phyloP scores from a whole-genome alignment of 2,797 vertebrate species.

The Zenarchopterus dispar region DNA sequence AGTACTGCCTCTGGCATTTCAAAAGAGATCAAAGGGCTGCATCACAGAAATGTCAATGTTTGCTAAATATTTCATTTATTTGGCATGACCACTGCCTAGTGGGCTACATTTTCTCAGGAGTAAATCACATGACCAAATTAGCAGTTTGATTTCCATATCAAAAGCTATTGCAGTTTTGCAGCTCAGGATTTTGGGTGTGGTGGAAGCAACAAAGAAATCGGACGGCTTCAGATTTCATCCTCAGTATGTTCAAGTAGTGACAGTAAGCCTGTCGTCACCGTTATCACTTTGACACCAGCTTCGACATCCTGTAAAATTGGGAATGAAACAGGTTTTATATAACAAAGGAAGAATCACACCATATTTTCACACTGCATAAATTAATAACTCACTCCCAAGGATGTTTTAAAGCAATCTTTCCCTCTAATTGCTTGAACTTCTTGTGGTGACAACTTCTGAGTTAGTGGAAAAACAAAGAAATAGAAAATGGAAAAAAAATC shows the following conservation, averaged over 20 bases:
- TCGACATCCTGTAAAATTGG: slow-evolving; percentile 34
- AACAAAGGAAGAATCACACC: slow-evolving; percentile 9
- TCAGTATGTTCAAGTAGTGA: slow-evolving; percentile 4
- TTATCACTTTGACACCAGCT: slow-evolving; percentile 16
- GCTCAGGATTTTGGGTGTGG: slow-evolving; percentile 18
- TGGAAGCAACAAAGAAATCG: neutral
- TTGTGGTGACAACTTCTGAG: too few relatives aligned
- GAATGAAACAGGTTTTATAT: slow-evolving; percentile 43
- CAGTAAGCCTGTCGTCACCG: slow-evolving; percentile 2
- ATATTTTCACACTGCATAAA: neutral
- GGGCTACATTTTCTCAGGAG: slow-evolving; percentile 47
- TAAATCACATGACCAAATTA: slow-evolving; percentile 56
- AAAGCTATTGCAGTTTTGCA: slow-evolving; percentile 35
- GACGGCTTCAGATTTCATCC: slow-evolving; percentile 13
- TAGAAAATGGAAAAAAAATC: too few relatives aligned
- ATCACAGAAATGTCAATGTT: slow-evolving; percentile 60
- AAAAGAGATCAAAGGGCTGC: slow-evolving; percentile 58
- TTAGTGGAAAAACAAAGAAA: too few relatives aligned
- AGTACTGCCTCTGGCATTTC: slow-evolving; percentile 47
- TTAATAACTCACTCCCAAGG: neutral
- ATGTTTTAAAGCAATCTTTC: slow-evolving; percentile 1
- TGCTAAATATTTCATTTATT: slow-evolving; percentile 65
- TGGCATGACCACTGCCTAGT: slow-evolving; percentile 59
- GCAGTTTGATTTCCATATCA: slow-evolving; percentile 61
- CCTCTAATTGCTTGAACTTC: neutral